Percentiles rank a stretch among this genome's conserved stretches.
Evolutionary conservation across 2,113 vertebrate species (phyloP).

Genomic region (Rhinoptilus africanus): DNA sequence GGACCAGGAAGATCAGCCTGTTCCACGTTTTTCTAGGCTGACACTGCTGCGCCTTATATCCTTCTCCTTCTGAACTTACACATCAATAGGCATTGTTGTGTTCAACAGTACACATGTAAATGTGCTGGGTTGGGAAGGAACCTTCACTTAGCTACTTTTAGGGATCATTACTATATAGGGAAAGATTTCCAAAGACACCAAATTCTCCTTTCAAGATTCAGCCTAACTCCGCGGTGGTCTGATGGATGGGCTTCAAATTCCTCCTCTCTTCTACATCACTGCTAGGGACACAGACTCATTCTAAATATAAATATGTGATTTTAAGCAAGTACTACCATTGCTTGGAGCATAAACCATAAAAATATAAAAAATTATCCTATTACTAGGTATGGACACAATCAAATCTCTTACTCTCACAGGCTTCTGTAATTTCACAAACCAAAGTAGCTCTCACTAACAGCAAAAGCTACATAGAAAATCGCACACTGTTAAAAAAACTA

Average conservation of each 20-base stretch:
- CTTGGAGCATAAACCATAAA: background rate
- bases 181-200: background rate
- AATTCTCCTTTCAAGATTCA: background rate
- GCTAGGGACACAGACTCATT: background rate
- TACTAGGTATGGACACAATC: background rate
- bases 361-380: background rate
- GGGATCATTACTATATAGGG: background rate
- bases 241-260: background rate
- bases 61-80: background rate
- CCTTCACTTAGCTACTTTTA: background rate
- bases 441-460: background rate
- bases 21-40: background rate
- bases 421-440: slow-evolving; percentile 28
- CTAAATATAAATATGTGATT: background rate
- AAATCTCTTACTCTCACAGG: background rate
- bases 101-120: rapidly evolving
- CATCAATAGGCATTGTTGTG: background rate
- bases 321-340: background rate
- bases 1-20: background rate
- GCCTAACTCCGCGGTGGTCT: background rate
- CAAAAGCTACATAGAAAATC: background rate
- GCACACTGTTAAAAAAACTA: slow-evolving; percentile 41
- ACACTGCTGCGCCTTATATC: background rate
- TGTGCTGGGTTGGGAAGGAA: background rate
- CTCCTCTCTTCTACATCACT: background rate